Conservation (phyloP, 2,888 invertebrate genomes). For the Lepidocyrtoides sp. region DNA sequence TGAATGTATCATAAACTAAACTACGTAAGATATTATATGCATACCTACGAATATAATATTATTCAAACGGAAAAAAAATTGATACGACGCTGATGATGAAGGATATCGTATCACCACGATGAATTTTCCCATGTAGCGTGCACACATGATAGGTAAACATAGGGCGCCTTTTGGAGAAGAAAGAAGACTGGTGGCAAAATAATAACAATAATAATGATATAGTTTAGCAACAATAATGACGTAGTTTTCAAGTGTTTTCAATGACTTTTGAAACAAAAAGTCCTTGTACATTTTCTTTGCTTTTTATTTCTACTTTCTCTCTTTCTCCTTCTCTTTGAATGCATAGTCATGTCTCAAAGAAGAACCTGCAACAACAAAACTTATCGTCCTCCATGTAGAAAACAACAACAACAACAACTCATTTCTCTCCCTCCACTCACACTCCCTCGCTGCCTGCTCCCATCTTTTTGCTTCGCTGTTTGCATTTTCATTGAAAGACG, state of each 20-base stretch:
- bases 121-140: neutral
- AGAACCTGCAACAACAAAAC: neutral
- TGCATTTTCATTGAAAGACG: slow-evolving; percentile 31
- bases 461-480: neutral
- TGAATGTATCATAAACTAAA: neutral
- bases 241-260: slow-evolving; percentile 19
- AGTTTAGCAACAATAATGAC: neutral
- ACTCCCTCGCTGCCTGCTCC: neutral
- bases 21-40: no score
- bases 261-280: slow-evolving; percentile 6
- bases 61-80: no score
- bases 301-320: neutral
- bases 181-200: neutral
- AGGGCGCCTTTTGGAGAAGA: neutral
- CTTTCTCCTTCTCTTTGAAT: neutral
- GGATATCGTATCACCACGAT: neutral
- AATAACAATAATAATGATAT: slow-evolving; percentile 11
- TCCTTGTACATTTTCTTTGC: neutral
- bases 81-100: neutral
- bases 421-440: neutral
- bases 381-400: neutral
- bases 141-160: neutral
- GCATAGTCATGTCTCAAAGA: neutral
- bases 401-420: neutral
- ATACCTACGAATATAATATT: no score